These are phyloP conservation scores for Trichonephila inaurata DNA, from an alignment of 1,140 invertebrate genomes.

Conservation along the genomic window DNA sequence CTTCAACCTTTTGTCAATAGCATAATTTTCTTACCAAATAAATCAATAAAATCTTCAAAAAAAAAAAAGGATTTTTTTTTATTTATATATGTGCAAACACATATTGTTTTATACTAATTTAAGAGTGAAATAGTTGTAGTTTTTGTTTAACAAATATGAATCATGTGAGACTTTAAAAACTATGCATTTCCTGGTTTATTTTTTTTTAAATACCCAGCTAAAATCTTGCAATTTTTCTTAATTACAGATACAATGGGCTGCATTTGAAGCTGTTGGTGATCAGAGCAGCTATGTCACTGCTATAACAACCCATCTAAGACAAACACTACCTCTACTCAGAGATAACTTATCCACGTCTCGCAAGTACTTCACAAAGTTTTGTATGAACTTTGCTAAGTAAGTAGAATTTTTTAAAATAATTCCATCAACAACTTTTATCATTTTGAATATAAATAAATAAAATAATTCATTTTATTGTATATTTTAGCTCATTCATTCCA, in stretches of 20 bases:
- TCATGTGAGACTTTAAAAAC: neutral
- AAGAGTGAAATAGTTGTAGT: too few species aligned
- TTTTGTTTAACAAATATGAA: neutral
- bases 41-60: too few species aligned
- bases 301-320: slow-evolving; percentile 92
- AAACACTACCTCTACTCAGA: slow-evolving; percentile 92
- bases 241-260: slow-evolving; percentile 92
- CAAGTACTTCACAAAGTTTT: slow-evolving; percentile 99
- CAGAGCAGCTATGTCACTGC: slow-evolving; percentile 97
- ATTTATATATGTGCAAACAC: too few species aligned
- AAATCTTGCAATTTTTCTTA: too few species aligned
- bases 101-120: too few species aligned
- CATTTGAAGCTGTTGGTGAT: slow-evolving; percentile 96
- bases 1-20: too few species aligned
- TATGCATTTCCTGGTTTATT: neutral
- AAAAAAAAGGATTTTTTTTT: too few species aligned
- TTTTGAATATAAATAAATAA: neutral
- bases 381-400: slow-evolving; percentile 94
- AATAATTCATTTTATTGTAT: neutral
- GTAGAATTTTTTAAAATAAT: slow-evolving; percentile 30
- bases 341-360: slow-evolving; percentile 96
- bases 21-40: too few species aligned
- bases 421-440: too few species aligned
- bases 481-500: slow-evolving; percentile 92
- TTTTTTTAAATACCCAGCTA: too few species aligned